These are phyloP conservation scores for Psittacara wagleri DNA, from an alignment of 2,113 vertebrate species.

Conservation along the genomic window DNA sequence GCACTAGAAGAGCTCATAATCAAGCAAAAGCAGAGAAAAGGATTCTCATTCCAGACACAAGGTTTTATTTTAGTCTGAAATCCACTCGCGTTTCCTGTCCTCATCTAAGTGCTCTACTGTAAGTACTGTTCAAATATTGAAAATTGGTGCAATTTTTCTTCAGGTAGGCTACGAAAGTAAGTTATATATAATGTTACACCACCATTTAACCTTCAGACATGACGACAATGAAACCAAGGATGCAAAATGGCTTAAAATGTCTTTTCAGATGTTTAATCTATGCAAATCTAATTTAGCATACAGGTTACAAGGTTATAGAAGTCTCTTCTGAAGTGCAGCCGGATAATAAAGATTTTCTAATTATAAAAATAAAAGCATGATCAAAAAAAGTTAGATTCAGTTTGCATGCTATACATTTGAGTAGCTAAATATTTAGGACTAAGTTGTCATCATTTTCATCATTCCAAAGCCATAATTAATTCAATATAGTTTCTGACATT, in stretches of 20 bases:
- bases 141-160: neutral
- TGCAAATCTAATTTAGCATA: conserved; percentile 24
- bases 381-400: neutral
- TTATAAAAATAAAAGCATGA: neutral
- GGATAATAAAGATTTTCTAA: conserved; percentile 30
- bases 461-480: conserved; percentile 31
- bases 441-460: neutral
- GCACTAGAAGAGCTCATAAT: neutral
- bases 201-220: neutral
- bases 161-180: neutral
- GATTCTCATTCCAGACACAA: neutral
- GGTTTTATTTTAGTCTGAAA: neutral
- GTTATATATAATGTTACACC: neutral
- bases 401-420: neutral
- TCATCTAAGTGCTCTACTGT: neutral
- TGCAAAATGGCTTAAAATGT: conserved; percentile 1
- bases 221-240: neutral
- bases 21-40: neutral
- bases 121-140: neutral
- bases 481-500: conserved; percentile 7
- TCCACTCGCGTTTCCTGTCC: neutral
- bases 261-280: conserved; percentile 12
- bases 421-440: neutral
- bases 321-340: neutral
- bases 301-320: conserved; percentile 1